These are phyloP conservation scores for Hippoglossus hippoglossus DNA, from an alignment of 2,797 vertebrate species.

Conservation along the genomic window DNA sequence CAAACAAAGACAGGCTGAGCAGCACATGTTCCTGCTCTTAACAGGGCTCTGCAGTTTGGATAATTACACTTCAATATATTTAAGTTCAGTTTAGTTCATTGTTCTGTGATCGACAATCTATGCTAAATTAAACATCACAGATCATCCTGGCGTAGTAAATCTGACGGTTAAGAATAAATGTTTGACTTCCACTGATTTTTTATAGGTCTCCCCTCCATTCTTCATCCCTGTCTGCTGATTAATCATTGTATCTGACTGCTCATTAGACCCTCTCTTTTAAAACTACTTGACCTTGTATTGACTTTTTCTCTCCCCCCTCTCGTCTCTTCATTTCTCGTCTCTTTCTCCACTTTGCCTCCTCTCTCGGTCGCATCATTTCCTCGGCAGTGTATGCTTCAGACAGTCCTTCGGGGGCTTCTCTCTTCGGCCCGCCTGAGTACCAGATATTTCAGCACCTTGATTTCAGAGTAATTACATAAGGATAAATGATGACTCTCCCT, in stretches of 20 bases:
- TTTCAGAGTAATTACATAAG: conserved; percentile 76
- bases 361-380: conserved; percentile 50
- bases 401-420: conserved; percentile 62
- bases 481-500: conserved; percentile 79
- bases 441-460: conserved; percentile 76
- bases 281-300: conserved; percentile 66
- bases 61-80: conserved; percentile 16
- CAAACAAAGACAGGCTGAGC: conserved; percentile 35
- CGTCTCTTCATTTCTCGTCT: conserved; percentile 50
- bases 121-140: not conserved
- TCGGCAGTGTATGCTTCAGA: conserved; percentile 55
- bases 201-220: conserved; percentile 22
- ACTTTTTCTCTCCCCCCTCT: conserved; percentile 33
- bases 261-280: conserved; percentile 67
- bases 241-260: conserved; percentile 68
- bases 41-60: conserved; percentile 1
- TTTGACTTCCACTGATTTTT: conserved; percentile 3
- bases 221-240: conserved; percentile 62
- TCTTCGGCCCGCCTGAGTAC: conserved; percentile 60
- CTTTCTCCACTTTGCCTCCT: conserved; percentile 33
- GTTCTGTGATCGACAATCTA: conserved; percentile 10
- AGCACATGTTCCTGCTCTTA: conserved; percentile 43
- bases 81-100: conserved; percentile 20
- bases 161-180: conserved; percentile 18
- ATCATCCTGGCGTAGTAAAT: not conserved